Conservation (phyloP, 2,113 vertebrate genomes). For the Peromyscus maniculatus region DNA sequence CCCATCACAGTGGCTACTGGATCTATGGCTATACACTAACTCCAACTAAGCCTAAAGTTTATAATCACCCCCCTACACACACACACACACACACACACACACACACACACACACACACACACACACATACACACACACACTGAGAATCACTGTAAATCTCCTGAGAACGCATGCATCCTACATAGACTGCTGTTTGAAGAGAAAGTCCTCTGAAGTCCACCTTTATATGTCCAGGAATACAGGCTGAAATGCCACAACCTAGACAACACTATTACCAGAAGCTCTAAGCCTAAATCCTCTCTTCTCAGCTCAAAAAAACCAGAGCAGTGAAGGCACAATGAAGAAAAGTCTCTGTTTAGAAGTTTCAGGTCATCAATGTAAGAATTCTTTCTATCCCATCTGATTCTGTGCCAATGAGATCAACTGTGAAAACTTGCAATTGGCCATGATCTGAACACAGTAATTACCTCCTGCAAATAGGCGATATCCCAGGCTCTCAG, state of each 20-base stretch:
- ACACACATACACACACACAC: not conserved
- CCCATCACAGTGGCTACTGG: not conserved
- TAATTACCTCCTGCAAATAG: slow-evolving; percentile 85
- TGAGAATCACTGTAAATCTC: not conserved
- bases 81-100: not conserved
- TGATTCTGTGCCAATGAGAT: not conserved
- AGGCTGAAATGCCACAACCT: not conserved
- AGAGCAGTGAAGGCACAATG: not conserved
- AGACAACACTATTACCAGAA: not conserved
- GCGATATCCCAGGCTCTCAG: slow-evolving; percentile 95
- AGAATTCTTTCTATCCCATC: not conserved
- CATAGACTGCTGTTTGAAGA: not conserved
- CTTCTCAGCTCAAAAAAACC: not conserved
- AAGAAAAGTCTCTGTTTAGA: not conserved
- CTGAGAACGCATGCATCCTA: not conserved
- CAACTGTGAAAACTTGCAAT: not conserved
- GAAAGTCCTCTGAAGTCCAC: not conserved
- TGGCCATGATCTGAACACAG: not conserved
- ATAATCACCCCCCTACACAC: not conserved
- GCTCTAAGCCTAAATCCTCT: not conserved
- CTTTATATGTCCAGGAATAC: not conserved
- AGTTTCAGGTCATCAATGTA: not conserved
- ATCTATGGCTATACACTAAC: not conserved
- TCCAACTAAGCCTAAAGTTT: not conserved
- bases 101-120: not conserved